Percentiles rank a stretch among this genome's conserved stretches.
Evolutionary conservation across 2,113 vertebrate species (phyloP).

Genomic region (Vombatus ursinus): DNA sequence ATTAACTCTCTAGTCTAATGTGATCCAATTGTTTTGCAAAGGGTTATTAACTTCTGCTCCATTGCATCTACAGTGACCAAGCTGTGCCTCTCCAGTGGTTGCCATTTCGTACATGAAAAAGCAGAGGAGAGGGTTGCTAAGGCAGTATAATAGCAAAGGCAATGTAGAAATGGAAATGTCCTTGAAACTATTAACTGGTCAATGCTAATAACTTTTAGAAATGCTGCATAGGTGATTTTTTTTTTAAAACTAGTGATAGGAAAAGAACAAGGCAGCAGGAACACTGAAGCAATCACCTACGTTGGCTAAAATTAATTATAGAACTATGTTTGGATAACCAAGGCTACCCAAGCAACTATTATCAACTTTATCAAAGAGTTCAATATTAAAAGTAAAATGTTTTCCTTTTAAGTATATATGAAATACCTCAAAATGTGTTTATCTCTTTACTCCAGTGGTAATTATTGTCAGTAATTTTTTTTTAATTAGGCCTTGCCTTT

Average conservation of each 20-base stretch:
- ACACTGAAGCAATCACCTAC: conserved; percentile 23
- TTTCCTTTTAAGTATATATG: neutral
- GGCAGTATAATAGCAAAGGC: conserved; percentile 23
- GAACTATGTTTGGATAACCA: conserved; percentile 32
- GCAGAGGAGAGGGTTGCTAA: conserved; percentile 52
- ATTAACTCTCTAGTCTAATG: conserved; percentile 68
- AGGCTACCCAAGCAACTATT: neutral
- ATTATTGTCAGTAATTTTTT: neutral
- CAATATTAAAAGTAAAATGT: neutral
- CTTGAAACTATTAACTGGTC: conserved; percentile 68
- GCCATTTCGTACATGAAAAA: conserved; percentile 67
- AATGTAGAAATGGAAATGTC: conserved; percentile 65
- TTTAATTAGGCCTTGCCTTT: neutral
- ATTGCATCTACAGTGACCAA: conserved; percentile 62
- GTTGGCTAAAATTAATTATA: conserved; percentile 37
- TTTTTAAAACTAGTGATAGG: conserved; percentile 37
- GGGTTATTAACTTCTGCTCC: conserved; percentile 62
- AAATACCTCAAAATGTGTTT: neutral
- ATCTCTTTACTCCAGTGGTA: neutral
- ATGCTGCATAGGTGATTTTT: conserved; percentile 19
- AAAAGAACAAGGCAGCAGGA: conserved; percentile 39
- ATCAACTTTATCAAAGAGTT: conserved; percentile 10
- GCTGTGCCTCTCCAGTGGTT: conserved; percentile 57
- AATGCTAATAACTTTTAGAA: conserved; percentile 64
- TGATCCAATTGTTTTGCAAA: conserved; percentile 67